phyloP scores from a whole-genome alignment of 2,888 invertebrate genomes.

The Saturnia japonica region DNA sequence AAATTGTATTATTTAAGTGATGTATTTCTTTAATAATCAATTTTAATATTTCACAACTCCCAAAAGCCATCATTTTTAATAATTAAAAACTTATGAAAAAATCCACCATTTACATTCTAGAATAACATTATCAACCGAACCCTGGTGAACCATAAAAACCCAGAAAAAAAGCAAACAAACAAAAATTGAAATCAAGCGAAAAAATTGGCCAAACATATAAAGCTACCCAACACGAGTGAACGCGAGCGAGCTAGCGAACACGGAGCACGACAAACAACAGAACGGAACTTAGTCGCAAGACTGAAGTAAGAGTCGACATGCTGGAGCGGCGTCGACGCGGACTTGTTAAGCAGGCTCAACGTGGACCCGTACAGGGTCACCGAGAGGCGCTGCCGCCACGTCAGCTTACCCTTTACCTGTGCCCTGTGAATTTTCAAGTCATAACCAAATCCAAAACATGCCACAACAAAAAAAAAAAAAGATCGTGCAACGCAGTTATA shows the following conservation, averaged over 20 bases:
- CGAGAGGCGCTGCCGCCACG: conserved; percentile 56
- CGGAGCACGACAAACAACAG: background rate
- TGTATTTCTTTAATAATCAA: too few species aligned
- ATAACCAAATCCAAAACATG: conserved; percentile 21
- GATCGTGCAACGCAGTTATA: background rate
- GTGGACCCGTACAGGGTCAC: conserved; percentile 43
- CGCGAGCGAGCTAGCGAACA: background rate
- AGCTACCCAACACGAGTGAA: background rate
- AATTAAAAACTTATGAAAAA: too few species aligned
- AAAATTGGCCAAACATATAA: background rate
- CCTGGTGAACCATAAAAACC: background rate
- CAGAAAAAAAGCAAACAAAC: background rate
- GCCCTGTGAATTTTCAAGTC: conserved; percentile 16
- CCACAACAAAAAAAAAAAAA: background rate
- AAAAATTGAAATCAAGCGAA: conserved; percentile 1
- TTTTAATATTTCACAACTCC: too few species aligned
- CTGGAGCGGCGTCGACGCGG: conserved; percentile 38
- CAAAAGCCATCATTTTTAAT: too few species aligned
- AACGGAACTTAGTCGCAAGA: conserved; percentile 16
- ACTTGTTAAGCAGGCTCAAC: conserved; percentile 36
- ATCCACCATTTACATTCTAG: background rate
- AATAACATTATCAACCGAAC: background rate
- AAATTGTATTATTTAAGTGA: too few species aligned
- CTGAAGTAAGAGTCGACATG: conserved; percentile 49
- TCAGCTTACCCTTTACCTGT: conserved; percentile 33